Base-by-base conservation (phyloP, 2,113 vertebrate genomes). In the Cephalopholis sonnerati region DNA sequence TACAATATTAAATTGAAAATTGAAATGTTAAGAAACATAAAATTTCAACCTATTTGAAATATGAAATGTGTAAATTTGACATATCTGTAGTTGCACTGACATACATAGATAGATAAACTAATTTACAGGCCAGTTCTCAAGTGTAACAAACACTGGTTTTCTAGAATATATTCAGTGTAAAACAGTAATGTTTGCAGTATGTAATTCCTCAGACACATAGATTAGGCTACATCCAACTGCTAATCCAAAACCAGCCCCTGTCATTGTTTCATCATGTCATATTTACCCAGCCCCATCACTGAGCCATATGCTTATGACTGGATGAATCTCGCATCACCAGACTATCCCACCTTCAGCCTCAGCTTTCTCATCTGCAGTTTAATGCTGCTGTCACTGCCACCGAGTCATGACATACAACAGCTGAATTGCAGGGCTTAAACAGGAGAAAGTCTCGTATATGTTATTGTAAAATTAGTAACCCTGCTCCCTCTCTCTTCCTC, bases 341-440 rank as follows among this genome's bases (percentile, higher is more conserved):
- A 73, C 41, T 7, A 36, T 24, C 39, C 53, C 70, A 46, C 9
- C 59, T 8, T 36, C 27, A 29, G 8, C 24, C 20, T 68, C 44
- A 62, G 17, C 20, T 16, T 57, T 41, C 22, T 24, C 6, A 48
- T 10, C 39, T 62, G 59, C 59, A 63, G 6, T 20, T 70, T 55
- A 39, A 61, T 16, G 24, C 10, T 5, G 2, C n/a, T 66, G 53
- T 58, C 58, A 51, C 20, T 50, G 69, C 48, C 62, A 67, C 53
- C 27, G 71, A 67, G 61, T 82, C 61, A 55, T 77, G 62, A 64
- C 51, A 62, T 54, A 66, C 54, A 71, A 44, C 71, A 71, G 44
- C 41, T 22, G 57, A 69, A 22, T 61, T 59, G 29, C 50, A 39
- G 24, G 64, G n/a, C 25, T 48, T 76, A 7, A 62, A 57, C 17